phyloP scores from a whole-genome alignment of 2,113 vertebrate species.

The Brachionichthys hirsutus region DNA sequence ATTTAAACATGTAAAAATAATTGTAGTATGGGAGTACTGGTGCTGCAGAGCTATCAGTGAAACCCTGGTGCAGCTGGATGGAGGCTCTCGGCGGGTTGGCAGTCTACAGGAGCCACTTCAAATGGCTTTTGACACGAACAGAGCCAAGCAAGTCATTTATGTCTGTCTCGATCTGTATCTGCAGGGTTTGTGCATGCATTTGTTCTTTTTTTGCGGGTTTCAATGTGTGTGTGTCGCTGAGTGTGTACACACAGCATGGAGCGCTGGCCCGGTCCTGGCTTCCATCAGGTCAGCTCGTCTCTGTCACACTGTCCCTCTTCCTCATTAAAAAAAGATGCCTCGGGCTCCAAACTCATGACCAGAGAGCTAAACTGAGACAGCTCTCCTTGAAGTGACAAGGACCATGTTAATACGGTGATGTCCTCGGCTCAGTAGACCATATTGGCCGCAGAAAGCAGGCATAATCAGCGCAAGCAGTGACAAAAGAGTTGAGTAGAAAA shows the following conservation, averaged over 20 bases:
- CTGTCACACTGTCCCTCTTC: slow-evolving; percentile 23
- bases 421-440: slow-evolving; percentile 13
- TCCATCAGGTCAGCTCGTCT: slow-evolving; percentile 26
- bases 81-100: slow-evolving; percentile 32
- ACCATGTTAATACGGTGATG: slow-evolving; percentile 20
- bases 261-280: slow-evolving; percentile 12
- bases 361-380: slow-evolving; percentile 28
- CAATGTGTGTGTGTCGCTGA: slow-evolving; percentile 5
- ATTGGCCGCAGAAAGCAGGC: slow-evolving; percentile 23
- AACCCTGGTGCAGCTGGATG: slow-evolving; percentile 13
- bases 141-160: slow-evolving; percentile 42
- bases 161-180: slow-evolving; percentile 42
- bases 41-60: not conserved
- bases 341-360: slow-evolving; percentile 39
- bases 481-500: not conserved
- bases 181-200: not conserved
- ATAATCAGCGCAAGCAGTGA: slow-evolving; percentile 2
- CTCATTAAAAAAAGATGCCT: slow-evolving; percentile 65
- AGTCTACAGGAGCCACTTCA: slow-evolving; percentile 16
- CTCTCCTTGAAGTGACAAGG: slow-evolving; percentile 28
- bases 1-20: no score
- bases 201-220: slow-evolving; percentile 10
- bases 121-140: slow-evolving; percentile 51
- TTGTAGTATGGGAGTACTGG: no score
- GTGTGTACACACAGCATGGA: slow-evolving; percentile 1